Conservation (phyloP, 2,888 invertebrate genomes). For the Platypus cylindrus region DNA sequence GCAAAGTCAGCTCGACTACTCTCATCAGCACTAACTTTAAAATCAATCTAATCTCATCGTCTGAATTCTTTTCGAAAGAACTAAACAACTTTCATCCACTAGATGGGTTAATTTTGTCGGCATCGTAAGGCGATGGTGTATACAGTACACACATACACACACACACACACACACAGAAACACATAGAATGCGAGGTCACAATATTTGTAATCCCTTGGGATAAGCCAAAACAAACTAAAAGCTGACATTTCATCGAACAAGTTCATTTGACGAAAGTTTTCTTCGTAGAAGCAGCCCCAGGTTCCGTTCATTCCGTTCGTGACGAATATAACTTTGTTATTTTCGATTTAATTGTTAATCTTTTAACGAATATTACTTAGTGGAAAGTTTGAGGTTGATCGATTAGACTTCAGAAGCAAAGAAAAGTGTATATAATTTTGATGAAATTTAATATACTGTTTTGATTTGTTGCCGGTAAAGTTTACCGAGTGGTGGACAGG, state of each 20-base stretch:
- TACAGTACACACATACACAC: too few relatives aligned
- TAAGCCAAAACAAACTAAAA: constrained; percentile 32
- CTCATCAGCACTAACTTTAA: too few relatives aligned
- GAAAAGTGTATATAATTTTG: constrained; percentile 3
- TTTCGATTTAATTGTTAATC: constrained; percentile 9
- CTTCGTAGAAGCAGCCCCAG: not conserved
- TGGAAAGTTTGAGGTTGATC: constrained; percentile 3
- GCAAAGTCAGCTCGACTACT: too few relatives aligned
- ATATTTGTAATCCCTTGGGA: constrained; percentile 31
- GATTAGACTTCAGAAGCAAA: constrained; percentile 1
- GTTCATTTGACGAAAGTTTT: constrained; percentile 26
- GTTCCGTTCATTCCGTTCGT: constrained; percentile 1
- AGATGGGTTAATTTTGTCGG: too few relatives aligned
- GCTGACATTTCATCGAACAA: constrained; percentile 31
- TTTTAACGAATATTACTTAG: constrained; percentile 2
- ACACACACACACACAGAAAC: too few relatives aligned
- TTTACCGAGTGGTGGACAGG: too few relatives aligned
- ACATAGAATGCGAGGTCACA: constrained; percentile 23
- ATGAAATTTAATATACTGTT: constrained; percentile 2
- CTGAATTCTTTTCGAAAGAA: too few relatives aligned
- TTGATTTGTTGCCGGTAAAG: too few relatives aligned
- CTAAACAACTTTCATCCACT: too few relatives aligned
- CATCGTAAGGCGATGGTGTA: too few relatives aligned
- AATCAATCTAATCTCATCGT: too few relatives aligned
- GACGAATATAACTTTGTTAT: constrained; percentile 8